Conservation (phyloP, 2,888 invertebrate species). For the Caenorhabditis zanzibari region DNA sequence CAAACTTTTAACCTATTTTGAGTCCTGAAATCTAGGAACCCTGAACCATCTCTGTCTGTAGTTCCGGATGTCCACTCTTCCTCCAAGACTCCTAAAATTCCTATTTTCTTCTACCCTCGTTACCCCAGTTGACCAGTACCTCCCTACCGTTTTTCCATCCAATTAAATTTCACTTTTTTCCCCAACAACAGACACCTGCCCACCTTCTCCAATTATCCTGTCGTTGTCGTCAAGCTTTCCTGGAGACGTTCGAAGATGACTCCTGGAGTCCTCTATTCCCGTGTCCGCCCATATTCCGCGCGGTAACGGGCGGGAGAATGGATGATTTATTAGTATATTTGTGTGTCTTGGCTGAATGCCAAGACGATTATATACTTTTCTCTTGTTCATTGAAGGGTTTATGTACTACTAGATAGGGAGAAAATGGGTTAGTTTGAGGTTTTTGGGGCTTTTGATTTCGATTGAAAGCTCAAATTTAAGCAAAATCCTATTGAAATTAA, state of each 20-base stretch:
- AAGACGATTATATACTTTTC: constrained; percentile 27
- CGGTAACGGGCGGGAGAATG: constrained; percentile 30
- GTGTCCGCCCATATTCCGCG: constrained; percentile 12
- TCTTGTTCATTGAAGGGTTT: background rate
- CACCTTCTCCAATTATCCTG: constrained; percentile 24
- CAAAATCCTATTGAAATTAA: too few species aligned
- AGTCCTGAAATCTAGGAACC: background rate
- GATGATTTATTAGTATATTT: constrained; percentile 45
- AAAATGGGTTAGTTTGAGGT: too few species aligned
- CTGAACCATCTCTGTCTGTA: background rate
- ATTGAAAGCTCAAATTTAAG: too few species aligned
- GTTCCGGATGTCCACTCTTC: background rate
- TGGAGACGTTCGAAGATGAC: constrained; percentile 8
- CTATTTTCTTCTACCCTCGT: background rate
- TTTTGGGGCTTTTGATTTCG: too few species aligned
- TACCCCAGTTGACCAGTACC: background rate
- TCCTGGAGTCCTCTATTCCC: background rate
- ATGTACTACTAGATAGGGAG: constrained; percentile 5
- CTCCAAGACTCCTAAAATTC: too few species aligned
- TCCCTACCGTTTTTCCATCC: constrained; percentile 6
- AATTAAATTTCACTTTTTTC: constrained; percentile 42
- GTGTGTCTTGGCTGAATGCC: constrained; percentile 17
- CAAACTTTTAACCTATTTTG: too few species aligned
- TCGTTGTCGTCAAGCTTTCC: constrained; percentile 1
- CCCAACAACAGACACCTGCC: constrained; percentile 2